Percentiles rank a stretch among this genome's conserved stretches.
These are phyloP conservation scores for Semotilus atromaculatus DNA, from an alignment of 2,797 vertebrate species.

Conservation along the genomic window DNA sequence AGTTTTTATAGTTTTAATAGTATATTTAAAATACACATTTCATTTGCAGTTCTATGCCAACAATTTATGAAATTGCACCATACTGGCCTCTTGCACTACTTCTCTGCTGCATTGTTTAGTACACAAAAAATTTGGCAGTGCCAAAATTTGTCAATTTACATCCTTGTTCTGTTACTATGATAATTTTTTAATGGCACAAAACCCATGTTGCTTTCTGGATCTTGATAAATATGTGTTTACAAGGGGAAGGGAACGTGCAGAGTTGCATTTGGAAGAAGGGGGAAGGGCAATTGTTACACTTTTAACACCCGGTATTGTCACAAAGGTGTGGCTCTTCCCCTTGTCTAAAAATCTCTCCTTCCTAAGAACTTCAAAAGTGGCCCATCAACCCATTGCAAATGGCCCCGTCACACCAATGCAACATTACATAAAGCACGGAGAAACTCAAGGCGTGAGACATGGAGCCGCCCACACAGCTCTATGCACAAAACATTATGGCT, in stretches of 20 bases:
- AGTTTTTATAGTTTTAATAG: neutral
- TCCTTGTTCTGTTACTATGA: neutral
- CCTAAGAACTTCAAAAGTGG: constrained; percentile 40
- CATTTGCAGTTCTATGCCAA: neutral
- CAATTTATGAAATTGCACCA: neutral
- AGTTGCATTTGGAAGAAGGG: constrained; percentile 18
- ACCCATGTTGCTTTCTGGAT: constrained; percentile 11
- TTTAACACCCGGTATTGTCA: constrained; percentile 39
- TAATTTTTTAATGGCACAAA: neutral
- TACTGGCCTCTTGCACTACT: neutral
- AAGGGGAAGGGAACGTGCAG: neutral
- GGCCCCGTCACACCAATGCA: constrained; percentile 41
- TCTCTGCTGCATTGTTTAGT: neutral
- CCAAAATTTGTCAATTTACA: neutral
- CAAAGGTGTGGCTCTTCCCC: constrained; percentile 36
- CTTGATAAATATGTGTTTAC: constrained; percentile 14
- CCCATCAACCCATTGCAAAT: constrained; percentile 36
- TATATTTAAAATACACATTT: neutral
- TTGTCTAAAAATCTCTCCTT: constrained; percentile 13
- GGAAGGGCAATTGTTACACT: constrained; percentile 34
- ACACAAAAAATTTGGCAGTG: neutral
- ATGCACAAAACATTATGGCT: constrained; percentile 44
- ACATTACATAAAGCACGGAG: constrained; percentile 41
- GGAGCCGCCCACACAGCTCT: constrained; percentile 28
- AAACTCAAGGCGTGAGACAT: constrained; percentile 20